Base-by-base conservation (phyloP, 1,140 invertebrate species). In the Philaenus spumarius region DNA sequence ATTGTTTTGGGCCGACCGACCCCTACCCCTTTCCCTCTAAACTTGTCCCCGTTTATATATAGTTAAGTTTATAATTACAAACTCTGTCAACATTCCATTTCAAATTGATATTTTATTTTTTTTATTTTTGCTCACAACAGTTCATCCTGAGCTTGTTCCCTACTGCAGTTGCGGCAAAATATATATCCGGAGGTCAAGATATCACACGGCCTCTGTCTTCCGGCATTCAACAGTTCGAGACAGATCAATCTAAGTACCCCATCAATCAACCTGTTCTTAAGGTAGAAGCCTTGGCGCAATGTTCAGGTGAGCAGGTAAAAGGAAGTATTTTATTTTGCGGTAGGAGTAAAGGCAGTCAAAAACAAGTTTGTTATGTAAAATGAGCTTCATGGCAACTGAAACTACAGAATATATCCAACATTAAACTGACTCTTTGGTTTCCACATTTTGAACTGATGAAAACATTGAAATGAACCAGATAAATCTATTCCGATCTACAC, bases 201-300 rank as follows among this genome's bases (percentile, higher is more conserved):
- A 39, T 63, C 11, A 59, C 77, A 19, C 78, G 89, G 17, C 78
- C 77, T 0, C 58, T 90, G 1, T 90, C 87, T 0, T 79, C 76
- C 1, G 89, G 86, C 1, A 75, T 74, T 6, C 90, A 93, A 67
- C 75, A 78, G 12, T 93, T 79, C 67, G 81, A 89, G 53, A 87
- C 83, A 0, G 80, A 89, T 60, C 78, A 82, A 61, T 74, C 81
- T n/a, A 64, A 83, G 43, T 93, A 85, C 79, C 92, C 92, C 0
- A 67, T 93, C 0, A 89, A 82, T 62, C 73, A 93, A 68, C 83
- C 90, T 0, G 69, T 91, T 22, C 75, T 80, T 1, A 95, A 95
- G 70, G 58, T 89, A 7, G 90, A 92, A 71, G 82, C 84, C 2
- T 64, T 85, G 26, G 75, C 82, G 26, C 87, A 93, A 76, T 84